phyloP scores from a whole-genome alignment of 2,888 invertebrate genomes.

The Chrysolina haemoptera region DNA sequence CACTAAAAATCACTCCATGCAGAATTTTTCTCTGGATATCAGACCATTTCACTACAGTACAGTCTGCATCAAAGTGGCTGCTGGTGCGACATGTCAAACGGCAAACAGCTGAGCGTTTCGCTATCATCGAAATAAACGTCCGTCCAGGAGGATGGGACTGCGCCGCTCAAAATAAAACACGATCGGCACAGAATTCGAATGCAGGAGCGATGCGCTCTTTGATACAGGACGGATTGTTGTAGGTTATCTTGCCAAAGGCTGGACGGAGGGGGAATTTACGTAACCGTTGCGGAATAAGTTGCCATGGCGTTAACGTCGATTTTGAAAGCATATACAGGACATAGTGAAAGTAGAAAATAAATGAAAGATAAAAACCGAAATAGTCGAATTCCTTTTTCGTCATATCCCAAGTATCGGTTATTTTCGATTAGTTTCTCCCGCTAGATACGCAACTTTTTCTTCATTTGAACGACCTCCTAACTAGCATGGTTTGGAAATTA shows the following conservation, averaged over 20 bases:
- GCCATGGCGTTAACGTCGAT: neutral
- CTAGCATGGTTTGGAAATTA: too few relatives aligned
- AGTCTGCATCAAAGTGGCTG: conserved; percentile 5
- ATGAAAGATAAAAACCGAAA: too few relatives aligned
- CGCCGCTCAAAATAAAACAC: conserved; percentile 52
- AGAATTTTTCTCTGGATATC: neutral
- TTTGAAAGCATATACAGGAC: neutral
- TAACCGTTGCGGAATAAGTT: neutral
- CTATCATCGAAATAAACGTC: conserved; percentile 50
- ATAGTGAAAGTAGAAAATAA: too few relatives aligned
- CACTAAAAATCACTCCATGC: conserved; percentile 1
- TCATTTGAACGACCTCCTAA: too few relatives aligned
- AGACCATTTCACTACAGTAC: neutral
- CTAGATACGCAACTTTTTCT: too few relatives aligned
- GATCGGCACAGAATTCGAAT: conserved; percentile 29
- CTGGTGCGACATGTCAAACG: conserved; percentile 54
- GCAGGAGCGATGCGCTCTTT: conserved; percentile 36
- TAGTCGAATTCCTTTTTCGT: too few relatives aligned
- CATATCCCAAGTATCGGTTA: too few relatives aligned
- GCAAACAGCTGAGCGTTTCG: conserved; percentile 58
- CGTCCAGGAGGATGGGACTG: conserved; percentile 48
- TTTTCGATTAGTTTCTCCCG: too few relatives aligned
- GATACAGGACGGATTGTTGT: conserved; percentile 35
- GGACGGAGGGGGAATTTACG: neutral
- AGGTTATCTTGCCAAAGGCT: conserved; percentile 1